Percentiles rank a stretch among this genome's conserved stretches.
phyloP scores from a whole-genome alignment of 2,113 vertebrate species.

The Dissostichus mawsoni region DNA sequence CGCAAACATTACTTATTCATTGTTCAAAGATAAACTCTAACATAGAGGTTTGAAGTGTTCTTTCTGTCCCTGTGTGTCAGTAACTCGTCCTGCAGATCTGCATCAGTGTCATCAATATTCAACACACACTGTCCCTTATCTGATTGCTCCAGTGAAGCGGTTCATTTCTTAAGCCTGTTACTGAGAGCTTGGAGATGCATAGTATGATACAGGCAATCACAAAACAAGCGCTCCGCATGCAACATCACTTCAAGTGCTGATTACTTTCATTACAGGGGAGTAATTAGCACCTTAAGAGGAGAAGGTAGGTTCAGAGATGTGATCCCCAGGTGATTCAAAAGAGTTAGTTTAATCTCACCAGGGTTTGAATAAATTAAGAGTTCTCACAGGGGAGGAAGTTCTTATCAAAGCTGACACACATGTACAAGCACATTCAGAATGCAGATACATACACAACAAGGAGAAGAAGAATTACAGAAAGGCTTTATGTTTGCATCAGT shows the following conservation, averaged over 20 bases:
- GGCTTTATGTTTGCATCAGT: background rate
- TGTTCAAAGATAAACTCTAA: background rate
- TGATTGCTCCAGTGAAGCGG: conserved; percentile 58
- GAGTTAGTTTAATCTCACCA: conserved; percentile 63
- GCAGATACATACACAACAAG: conserved; percentile 38
- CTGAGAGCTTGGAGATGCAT: conserved; percentile 55
- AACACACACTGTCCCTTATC: conserved; percentile 38
- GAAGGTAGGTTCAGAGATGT: conserved; percentile 53
- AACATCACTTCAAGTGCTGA: conserved; percentile 64
- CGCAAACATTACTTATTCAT: background rate
- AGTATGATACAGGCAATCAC: conserved; percentile 69
- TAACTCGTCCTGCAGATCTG: background rate
- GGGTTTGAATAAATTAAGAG: conserved; percentile 58
- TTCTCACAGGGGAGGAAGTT: conserved; percentile 30
- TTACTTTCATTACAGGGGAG: conserved; percentile 75
- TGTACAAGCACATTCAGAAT: conserved; percentile 23
- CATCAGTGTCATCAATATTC: conserved; percentile 58
- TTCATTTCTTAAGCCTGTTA: conserved; percentile 64
- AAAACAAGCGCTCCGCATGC: conserved; percentile 46
- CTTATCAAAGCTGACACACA: conserved; percentile 47
- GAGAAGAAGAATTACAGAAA: background rate
- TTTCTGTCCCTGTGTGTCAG: background rate
- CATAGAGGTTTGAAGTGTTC: background rate
- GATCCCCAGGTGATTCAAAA: conserved; percentile 60
- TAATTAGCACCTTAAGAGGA: conserved; percentile 73